Evolutionary conservation across 2,888 invertebrate genomes (phyloP).

Genomic region (Mylabris sibirica): DNA sequence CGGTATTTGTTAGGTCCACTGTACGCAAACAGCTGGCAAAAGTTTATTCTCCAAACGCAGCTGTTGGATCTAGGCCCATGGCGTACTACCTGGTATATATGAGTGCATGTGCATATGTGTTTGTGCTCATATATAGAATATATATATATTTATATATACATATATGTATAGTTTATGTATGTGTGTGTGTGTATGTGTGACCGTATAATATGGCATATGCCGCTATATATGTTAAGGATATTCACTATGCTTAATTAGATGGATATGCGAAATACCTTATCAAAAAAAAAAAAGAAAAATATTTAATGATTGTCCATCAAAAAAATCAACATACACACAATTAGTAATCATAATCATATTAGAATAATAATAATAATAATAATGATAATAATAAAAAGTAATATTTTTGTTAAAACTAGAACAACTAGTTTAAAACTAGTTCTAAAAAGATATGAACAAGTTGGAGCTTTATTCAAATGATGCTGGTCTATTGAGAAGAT

Average conservation of each 20-base stretch:
- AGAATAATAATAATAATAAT: background rate
- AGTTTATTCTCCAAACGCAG: conserved; percentile 63
- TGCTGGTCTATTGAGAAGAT: background rate
- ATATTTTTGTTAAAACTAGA: background rate
- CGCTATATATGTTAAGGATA: conserved; percentile 38
- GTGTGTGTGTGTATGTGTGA: conserved; percentile 35
- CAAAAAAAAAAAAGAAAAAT: background rate
- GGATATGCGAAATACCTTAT: background rate
- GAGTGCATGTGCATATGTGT: conserved; percentile 40
- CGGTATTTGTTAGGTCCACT: conserved; percentile 47
- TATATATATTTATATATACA: conserved; percentile 44
- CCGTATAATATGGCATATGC: conserved; percentile 55
- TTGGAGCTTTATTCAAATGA: conserved; percentile 33
- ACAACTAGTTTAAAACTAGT: conserved; percentile 20
- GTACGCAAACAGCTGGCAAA: conserved; percentile 61
- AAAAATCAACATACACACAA: background rate
- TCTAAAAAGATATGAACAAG: conserved; percentile 4
- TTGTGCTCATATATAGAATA: too few species aligned
- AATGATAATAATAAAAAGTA: background rate
- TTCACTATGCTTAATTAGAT: background rate
- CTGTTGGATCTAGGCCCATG: conserved; percentile 56
- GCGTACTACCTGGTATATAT: conserved; percentile 55
- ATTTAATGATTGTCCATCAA: too few species aligned
- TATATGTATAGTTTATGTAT: conserved; percentile 47
- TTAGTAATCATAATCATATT: too few species aligned